Evolutionary conservation across 1,140 invertebrate species (phyloP), one percentile per base, ranked within the genome.

Genomic region (Zaprionus vittiger): DNA sequence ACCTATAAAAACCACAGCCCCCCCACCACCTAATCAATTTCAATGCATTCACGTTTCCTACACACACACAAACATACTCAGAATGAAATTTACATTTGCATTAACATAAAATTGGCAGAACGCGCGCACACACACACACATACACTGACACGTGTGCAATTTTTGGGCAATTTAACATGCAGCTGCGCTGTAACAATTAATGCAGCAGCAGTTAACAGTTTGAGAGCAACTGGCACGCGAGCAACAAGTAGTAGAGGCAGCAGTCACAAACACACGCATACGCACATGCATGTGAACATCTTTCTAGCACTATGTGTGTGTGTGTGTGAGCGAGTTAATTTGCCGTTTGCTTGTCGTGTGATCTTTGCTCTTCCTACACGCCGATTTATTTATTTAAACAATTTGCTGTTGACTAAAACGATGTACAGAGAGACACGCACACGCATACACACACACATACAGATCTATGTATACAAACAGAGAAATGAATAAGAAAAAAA

Each of bases 381-480:
- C 67, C 68, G 55, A 74, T 90, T 85, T 90, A 90, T 89, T 89
- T 89, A 85, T 82, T 90, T 85, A 85, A 89, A 89, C 81, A 85
- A 90, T 90, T 89, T 82, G 79, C 73, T 73, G 67, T 73, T 65
- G 64, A 73, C 78, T 81, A 67, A 89, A 79, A 84, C 80, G 69
- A 73, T 60, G 55, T 54, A 61, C 62, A 59, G 14, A 66, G 62
- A 74, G 55, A 41, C 37, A 67, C 54, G 63, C 49, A 59, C 57
- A 71, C 54, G 63, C 49, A 59, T 55, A 71, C 17, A 63, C 22
- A 62, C 38, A 41, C 20, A 60, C 17, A 31, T 17, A 60, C 60
- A 38, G 7, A 34, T 34, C 31, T 34, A 34, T 34, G 31, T 41
- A 37, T 38, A 49, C 15, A 49, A 47, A 73, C 22, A 38, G 41